Evolutionary conservation across 2,113 vertebrate genomes (phyloP).

Genomic region (Leucopsar rothschildi): DNA sequence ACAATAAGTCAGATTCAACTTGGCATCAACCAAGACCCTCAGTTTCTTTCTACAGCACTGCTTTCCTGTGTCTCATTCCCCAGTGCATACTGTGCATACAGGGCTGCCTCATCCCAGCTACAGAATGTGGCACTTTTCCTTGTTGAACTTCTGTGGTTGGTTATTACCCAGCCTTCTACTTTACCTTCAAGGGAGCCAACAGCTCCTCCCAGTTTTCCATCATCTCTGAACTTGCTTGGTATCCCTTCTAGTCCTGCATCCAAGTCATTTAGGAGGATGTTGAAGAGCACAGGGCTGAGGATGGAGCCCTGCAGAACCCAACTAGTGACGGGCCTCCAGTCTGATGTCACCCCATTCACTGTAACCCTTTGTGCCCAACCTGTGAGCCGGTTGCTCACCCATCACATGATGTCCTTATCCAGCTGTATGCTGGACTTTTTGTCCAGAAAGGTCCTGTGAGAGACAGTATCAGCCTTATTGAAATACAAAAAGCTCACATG

Average conservation of each 20-base stretch:
- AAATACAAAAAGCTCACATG: not conserved
- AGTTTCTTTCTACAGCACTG: not conserved
- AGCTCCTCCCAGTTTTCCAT: not conserved
- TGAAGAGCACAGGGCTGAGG: not conserved
- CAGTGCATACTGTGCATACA: not conserved
- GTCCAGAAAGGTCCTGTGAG: not conserved
- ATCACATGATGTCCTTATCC: not conserved
- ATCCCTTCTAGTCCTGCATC: not conserved
- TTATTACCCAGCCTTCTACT: not conserved
- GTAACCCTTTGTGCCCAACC: rapidly evolving
- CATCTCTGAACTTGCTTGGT: not conserved
- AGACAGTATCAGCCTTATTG: not conserved
- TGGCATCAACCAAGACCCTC: not conserved
- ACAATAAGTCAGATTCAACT: not conserved
- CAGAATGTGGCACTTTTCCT: not conserved
- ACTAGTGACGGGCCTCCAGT: not conserved
- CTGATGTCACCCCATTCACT: not conserved
- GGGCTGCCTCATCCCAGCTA: not conserved
- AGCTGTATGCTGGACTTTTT: not conserved
- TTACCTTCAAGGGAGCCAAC: not conserved
- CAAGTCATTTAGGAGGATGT: not conserved
- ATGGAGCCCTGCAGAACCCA: not conserved
- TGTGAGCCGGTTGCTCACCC: not conserved
- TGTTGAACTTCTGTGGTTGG: not conserved
- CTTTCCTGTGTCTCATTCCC: not conserved